Evolutionary conservation across 64 coral and sea anemone genomes (phyloP).

Genomic region (Trachythela sp.): DNA sequence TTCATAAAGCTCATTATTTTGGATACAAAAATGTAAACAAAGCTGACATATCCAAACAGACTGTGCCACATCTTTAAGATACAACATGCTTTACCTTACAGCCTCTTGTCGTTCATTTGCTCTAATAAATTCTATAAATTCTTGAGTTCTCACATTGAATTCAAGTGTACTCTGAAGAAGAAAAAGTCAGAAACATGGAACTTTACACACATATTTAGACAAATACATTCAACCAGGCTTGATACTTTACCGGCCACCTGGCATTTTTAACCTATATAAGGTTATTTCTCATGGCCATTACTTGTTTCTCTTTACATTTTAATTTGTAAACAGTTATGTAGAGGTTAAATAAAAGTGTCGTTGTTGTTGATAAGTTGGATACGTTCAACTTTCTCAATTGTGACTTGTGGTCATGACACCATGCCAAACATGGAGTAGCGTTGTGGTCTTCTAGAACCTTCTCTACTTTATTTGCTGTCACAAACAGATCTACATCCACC

Average conservation of each 20-base stretch:
- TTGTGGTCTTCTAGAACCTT: slow-evolving; percentile 66
- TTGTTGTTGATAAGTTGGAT: background rate
- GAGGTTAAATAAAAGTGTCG: no score
- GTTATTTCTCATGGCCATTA: no score
- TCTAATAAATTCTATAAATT: slow-evolving; percentile 88
- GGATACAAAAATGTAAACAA: background rate
- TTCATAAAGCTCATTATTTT: no score
- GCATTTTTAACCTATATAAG: no score
- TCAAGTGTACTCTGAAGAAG: slow-evolving; percentile 81
- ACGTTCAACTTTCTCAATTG: slow-evolving; percentile 95
- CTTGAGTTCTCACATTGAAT: slow-evolving; percentile 95
- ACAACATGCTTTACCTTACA: slow-evolving; percentile 56
- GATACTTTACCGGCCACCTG: no score
- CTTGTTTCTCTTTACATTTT: no score
- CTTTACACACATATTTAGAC: background rate
- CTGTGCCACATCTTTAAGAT: no score
- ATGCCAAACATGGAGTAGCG: slow-evolving; percentile 71
- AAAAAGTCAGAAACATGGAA: background rate
- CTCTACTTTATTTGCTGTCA: slow-evolving; percentile 87
- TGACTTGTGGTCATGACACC: slow-evolving; percentile 98
- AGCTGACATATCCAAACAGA: background rate
- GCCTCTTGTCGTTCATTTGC: slow-evolving; percentile 86
- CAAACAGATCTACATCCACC: slow-evolving; percentile 90
- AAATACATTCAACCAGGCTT: no score
- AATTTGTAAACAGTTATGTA: no score